Percentiles rank a stretch among this genome's conserved stretches.
Conservation (phyloP, 2,797 vertebrate species). For the Cyclura pinguis region DNA sequence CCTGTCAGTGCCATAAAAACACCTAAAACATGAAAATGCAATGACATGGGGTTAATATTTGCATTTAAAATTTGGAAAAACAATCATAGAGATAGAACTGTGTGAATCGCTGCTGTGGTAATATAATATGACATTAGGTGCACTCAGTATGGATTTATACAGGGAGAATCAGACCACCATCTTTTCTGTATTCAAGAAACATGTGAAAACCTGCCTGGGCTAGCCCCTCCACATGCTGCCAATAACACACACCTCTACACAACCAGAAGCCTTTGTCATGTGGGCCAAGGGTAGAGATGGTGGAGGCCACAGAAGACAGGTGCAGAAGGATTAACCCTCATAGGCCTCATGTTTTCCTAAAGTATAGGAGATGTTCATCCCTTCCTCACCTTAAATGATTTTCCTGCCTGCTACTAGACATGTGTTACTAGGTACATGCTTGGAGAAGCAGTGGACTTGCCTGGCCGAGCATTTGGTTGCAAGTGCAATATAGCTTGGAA, state of each 20-base stretch:
- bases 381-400: too few species aligned
- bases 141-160: slow-evolving; percentile 2
- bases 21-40: not conserved
- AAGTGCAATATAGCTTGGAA: not conserved
- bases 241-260: not conserved
- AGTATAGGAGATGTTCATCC: not conserved
- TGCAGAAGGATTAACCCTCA: not conserved
- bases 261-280: not conserved
- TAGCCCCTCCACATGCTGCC: not conserved
- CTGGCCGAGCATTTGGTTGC: not conserved
- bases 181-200: not conserved
- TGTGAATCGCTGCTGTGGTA: slow-evolving; percentile 43
- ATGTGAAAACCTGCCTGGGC: not conserved
- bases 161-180: not conserved
- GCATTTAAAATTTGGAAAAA: not conserved
- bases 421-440: not conserved
- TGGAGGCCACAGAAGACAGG: not conserved
- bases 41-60: slow-evolving; percentile 5
- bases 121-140: slow-evolving; percentile 38
- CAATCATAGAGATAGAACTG: slow-evolving; percentile 5
- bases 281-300: too few species aligned
- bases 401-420: not conserved
- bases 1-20: not conserved
- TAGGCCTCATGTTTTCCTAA: not conserved
- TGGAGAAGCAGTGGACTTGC: not conserved